Evolutionary conservation across 2,797 vertebrate genomes (phyloP), one percentile per base, ranked within the genome.

Genomic region (Mionectes olivaceus): DNA sequence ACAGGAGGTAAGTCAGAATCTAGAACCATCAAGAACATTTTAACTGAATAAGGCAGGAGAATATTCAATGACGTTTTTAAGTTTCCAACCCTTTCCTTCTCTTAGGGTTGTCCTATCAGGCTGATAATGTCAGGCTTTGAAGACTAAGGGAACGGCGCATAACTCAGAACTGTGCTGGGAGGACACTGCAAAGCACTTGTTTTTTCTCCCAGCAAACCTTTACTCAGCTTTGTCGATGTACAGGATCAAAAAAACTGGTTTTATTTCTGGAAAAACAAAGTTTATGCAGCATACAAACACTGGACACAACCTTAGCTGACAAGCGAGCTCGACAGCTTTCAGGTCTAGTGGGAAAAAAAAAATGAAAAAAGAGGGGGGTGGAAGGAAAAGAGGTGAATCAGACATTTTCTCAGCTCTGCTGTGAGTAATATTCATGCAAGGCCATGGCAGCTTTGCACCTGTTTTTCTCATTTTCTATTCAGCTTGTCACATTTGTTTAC

Each of bases 401-500:
- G 53, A 52, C 10, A 69, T 82, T 76, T 84, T 91, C 53, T 83
- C 52, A 57, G 22, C 18, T 93, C 24, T 84, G 4, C 59, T 84
- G 8, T 61, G 64, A 78, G 17, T 65, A 84, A 87, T 89, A 89
- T 88, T 93, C 43, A 93, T 92, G 82, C 78, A 92, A 80, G 57
- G 11, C 79, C 89, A 95, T 87, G 37, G 27, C 49, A 77, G 53
- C 25, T 92, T 83, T 92, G 64, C 87, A 95, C 70, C 83, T 90
- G 67, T 37, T 88, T 93, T 93, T 89, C 90, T 83, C 78, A 85
- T 94, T 93, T 96, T 91, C 56, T 92, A 73, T 93, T 96, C 82
- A 76, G 35, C 68, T 95, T 92, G 91, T 85, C 84, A 90, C 44
- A 91, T 89, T 95, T 95, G 67, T 96, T 94, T 96, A 89, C 64